Conservation (phyloP, 64 coral and sea anemone species). For the Catalaphyllia jardinei region DNA sequence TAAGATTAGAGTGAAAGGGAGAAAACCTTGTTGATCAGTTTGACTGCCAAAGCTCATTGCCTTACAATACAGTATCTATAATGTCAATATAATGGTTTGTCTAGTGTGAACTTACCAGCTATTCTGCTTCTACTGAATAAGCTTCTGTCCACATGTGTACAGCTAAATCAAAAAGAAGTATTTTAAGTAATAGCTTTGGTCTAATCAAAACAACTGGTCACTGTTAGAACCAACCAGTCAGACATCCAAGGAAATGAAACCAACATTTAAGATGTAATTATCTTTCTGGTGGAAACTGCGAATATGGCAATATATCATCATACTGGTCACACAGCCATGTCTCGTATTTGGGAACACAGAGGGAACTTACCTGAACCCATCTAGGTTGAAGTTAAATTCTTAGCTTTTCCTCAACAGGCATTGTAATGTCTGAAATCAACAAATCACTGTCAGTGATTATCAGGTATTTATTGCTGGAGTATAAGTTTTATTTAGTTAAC, state of each 20-base stretch:
- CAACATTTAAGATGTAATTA: slow-evolving; percentile 51
- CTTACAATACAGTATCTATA: too few species aligned
- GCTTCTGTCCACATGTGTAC: neutral
- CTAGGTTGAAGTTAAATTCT: too few species aligned
- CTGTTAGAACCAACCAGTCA: slow-evolving; percentile 27
- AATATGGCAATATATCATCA: slow-evolving; percentile 70
- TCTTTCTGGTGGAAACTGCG: slow-evolving; percentile 80
- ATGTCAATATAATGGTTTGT: too few species aligned
- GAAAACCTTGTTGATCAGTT: too few species aligned
- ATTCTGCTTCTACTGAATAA: too few species aligned
- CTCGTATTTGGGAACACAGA: too few species aligned
- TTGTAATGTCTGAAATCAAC: too few species aligned
- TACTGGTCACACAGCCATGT: neutral
- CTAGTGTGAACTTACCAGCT: too few species aligned
- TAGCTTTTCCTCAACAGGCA: too few species aligned
- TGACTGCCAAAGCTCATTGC: too few species aligned
- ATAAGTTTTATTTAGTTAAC: neutral
- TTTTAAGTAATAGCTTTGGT: neutral
- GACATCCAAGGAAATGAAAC: slow-evolving; percentile 72
- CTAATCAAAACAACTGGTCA: neutral
- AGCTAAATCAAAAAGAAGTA: neutral
- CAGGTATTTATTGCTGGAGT: neutral
- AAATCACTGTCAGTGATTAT: neutral
- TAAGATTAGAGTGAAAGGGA: too few species aligned
- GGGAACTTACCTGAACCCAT: too few species aligned